phyloP scores from a whole-genome alignment of 2,797 vertebrate genomes.

The Hypotaenidia philippensis region DNA sequence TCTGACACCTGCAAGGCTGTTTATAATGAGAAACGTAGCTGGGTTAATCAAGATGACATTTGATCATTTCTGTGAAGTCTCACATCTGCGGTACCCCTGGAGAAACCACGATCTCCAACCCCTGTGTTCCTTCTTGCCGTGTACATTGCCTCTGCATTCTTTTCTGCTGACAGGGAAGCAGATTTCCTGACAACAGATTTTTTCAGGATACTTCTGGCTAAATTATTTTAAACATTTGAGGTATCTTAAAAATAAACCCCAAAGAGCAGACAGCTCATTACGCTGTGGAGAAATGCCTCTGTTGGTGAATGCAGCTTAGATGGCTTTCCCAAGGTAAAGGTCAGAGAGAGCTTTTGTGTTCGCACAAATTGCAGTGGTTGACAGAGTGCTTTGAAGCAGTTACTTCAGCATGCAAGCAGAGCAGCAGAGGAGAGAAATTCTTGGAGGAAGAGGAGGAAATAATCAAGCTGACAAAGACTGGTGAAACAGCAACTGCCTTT shows the following conservation, averaged over 20 bases:
- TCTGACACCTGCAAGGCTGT: conserved; percentile 63
- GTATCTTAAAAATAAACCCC: not conserved
- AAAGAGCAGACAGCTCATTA: not conserved
- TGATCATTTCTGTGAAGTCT: conserved; percentile 55
- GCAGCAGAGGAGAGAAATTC: not conserved
- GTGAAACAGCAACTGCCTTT: not conserved
- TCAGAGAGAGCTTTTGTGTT: not conserved
- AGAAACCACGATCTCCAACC: not conserved
- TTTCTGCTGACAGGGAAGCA: not conserved
- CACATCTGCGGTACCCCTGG: conserved; percentile 48
- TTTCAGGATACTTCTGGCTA: not conserved
- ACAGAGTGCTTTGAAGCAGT: not conserved
- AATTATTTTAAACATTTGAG: not conserved
- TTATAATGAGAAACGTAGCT: conserved; percentile 53
- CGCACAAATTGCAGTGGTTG: not conserved
- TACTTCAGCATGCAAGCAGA: not conserved
- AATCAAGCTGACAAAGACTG: not conserved
- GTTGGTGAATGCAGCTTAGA: not conserved
- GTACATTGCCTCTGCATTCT: not conserved
- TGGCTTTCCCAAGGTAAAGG: not conserved
- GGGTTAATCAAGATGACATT: conserved; percentile 45
- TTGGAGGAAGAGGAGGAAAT: not conserved
- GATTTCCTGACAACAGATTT: not conserved
- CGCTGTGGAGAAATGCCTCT: not conserved
- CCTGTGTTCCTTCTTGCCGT: not conserved